phyloP scores from a whole-genome alignment of 2,113 vertebrate species.

The Alligator mississippiensis region DNA sequence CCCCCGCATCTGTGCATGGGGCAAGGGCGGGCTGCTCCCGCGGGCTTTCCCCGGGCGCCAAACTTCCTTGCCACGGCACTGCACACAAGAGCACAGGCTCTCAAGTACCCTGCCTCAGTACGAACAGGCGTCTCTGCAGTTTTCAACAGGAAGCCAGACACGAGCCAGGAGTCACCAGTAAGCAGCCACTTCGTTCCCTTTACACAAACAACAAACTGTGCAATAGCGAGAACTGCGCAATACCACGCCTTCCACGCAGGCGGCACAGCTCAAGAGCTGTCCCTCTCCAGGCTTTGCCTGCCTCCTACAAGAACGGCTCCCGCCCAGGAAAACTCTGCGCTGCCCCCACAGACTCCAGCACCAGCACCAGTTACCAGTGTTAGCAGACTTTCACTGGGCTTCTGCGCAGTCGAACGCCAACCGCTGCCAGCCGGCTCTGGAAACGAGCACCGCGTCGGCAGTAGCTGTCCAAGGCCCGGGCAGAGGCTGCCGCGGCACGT shows the following conservation, averaged over 20 bases:
- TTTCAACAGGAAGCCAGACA: not conserved
- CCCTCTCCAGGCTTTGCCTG: not conserved
- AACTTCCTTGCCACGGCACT: too few species aligned
- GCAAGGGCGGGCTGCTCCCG: too few species aligned
- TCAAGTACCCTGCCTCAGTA: not conserved
- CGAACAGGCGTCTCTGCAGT: not conserved
- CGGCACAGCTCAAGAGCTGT: not conserved
- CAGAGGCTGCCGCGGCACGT: not conserved
- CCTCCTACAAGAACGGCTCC: not conserved
- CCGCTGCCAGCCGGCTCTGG: not conserved
- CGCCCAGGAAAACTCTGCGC: not conserved
- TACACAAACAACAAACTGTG: not conserved
- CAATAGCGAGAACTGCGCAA: accelerated
- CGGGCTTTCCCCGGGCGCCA: too few species aligned
- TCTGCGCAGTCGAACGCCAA: not conserved
- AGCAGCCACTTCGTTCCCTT: not conserved
- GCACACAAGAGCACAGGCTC: not conserved
- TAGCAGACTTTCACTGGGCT: not conserved
- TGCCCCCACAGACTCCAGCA: not conserved
- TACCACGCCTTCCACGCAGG: not conserved
- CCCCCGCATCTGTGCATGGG: too few species aligned
- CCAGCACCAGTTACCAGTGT: accelerated
- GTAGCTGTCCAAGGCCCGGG: not conserved
- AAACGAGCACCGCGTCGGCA: not conserved
- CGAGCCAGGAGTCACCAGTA: accelerated